Conservation (phyloP, 2,113 vertebrate genomes). For the Rostratula benghalensis region DNA sequence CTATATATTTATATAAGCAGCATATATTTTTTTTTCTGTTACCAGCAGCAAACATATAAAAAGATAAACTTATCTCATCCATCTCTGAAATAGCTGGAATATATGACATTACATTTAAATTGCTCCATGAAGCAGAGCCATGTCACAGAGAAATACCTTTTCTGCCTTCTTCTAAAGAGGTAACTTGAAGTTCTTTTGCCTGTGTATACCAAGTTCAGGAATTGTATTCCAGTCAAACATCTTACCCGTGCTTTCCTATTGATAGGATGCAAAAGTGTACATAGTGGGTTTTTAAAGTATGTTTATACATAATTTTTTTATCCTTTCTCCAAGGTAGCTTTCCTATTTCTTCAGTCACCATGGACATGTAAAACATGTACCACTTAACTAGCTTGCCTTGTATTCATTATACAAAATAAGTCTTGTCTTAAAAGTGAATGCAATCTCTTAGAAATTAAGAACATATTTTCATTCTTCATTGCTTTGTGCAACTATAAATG, state of each 20-base stretch:
- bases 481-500: neutral
- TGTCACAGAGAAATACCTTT: neutral
- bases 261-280: neutral
- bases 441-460: neutral
- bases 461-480: neutral
- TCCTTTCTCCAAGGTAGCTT: neutral
- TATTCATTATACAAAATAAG: neutral
- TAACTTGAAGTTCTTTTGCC: neutral
- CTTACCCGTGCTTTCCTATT: slow-evolving; percentile 2
- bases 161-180: neutral
- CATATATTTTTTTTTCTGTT: slow-evolving; percentile 41
- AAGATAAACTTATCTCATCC: slow-evolving; percentile 39
- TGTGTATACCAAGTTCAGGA: neutral
- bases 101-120: slow-evolving; percentile 47
- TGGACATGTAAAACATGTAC: neutral
- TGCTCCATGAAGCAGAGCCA: slow-evolving; percentile 36
- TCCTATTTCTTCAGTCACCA: neutral
- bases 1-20: slow-evolving; percentile 54
- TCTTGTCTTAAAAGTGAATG: neutral
- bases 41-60: slow-evolving; percentile 40
- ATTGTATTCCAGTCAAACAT: neutral
- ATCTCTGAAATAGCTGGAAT: slow-evolving; percentile 12
- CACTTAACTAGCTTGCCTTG: neutral
- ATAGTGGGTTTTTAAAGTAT: neutral
- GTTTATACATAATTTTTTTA: neutral